Conservation (phyloP, 2,113 vertebrate genomes). For the Bubo blakistoni region DNA sequence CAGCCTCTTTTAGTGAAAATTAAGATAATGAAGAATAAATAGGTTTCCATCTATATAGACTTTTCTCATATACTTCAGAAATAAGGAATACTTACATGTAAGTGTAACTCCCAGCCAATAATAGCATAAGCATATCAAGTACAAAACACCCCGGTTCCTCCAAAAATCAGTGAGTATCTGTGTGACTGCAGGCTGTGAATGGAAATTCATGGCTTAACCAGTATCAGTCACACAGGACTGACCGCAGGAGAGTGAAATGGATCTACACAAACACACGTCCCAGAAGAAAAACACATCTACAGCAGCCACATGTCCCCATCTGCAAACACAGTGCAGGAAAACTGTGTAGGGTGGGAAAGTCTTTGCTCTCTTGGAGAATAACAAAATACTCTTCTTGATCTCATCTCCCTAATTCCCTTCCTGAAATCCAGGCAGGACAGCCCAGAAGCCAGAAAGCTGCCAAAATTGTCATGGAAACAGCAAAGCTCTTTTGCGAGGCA, state of each 20-base stretch:
- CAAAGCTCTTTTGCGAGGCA: background rate
- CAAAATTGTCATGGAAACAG: constrained; percentile 13
- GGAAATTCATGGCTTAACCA: background rate
- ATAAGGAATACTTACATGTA: background rate
- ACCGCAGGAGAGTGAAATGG: background rate
- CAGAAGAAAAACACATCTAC: background rate
- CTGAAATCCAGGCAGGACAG: background rate
- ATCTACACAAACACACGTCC: background rate
- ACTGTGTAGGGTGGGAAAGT: background rate
- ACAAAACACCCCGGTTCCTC: background rate
- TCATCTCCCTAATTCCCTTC: background rate
- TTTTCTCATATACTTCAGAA: background rate
- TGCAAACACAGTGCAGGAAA: background rate
- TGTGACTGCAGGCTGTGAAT: background rate
- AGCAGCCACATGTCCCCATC: background rate
- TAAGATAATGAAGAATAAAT: background rate
- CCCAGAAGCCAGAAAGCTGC: constrained; percentile 16
- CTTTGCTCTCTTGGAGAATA: background rate
- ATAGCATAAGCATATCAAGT: background rate
- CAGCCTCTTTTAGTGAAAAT: background rate
- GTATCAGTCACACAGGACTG: background rate
- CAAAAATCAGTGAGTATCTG: background rate
- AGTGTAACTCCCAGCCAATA: background rate
- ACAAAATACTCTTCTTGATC: background rate
- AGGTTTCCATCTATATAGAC: background rate